These are phyloP conservation scores for Gallinago nigripennis DNA, from an alignment of 2,797 vertebrate genomes.

Conservation along the genomic window DNA sequence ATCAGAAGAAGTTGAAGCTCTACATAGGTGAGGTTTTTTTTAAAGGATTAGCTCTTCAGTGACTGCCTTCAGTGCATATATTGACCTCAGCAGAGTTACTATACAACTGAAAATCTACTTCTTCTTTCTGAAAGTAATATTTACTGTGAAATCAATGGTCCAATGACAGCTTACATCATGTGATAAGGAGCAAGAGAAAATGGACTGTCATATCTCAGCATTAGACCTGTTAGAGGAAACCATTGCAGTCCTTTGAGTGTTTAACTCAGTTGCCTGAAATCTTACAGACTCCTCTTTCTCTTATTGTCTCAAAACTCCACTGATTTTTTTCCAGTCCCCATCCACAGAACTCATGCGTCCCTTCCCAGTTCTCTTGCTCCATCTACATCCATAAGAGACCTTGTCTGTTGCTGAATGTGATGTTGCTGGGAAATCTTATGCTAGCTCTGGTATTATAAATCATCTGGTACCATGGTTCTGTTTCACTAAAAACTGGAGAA, in stretches of 20 bases:
- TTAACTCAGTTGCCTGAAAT: neutral
- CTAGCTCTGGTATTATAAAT: neutral
- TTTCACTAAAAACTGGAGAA: neutral
- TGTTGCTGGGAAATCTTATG: neutral
- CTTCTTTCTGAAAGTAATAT: neutral
- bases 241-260: neutral
- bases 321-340: neutral
- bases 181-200: neutral
- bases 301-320: neutral
- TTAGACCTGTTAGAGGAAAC: neutral
- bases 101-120: neutral
- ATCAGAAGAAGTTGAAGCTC: neutral
- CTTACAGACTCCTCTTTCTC: neutral
- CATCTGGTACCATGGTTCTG: neutral
- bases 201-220: neutral
- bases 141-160: neutral
- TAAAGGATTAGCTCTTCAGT: neutral
- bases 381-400: neutral
- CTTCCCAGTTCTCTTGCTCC: neutral
- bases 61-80: neutral
- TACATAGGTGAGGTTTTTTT: accelerated
- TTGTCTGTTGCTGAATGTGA: neutral
- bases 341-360: neutral
- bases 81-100: neutral
- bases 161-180: neutral